Conservation (phyloP, 2,113 vertebrate species). For the Callocephalon fimbriatum region DNA sequence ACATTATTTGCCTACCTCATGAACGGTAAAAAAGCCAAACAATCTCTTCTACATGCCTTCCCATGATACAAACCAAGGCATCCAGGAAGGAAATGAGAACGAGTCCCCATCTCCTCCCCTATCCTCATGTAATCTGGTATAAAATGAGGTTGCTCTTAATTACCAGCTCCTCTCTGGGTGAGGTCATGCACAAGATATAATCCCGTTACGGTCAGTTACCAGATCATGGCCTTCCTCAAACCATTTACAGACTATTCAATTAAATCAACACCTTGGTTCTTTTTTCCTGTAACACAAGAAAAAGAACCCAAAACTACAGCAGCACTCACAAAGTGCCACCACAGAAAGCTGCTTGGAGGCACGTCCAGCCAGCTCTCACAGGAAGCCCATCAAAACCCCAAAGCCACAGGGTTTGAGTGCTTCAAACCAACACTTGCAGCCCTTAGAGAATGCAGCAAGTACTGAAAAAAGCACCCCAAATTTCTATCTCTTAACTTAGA, state of each 20-base stretch:
- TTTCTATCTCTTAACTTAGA: not conserved
- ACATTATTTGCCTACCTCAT: not conserved
- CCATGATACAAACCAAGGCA: not conserved
- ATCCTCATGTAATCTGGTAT: not conserved
- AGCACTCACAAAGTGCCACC: accelerated
- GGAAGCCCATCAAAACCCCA: not conserved
- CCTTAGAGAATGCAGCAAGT: not conserved
- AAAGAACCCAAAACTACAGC: not conserved
- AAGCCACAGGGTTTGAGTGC: not conserved
- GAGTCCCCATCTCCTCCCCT: not conserved
- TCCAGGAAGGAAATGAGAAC: not conserved
- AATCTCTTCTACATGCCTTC: not conserved
- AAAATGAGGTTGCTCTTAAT: not conserved
- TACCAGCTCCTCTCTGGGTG: not conserved
- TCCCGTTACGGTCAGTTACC: not conserved
- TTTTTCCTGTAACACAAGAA: not conserved
- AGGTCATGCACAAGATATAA: not conserved
- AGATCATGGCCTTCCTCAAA: not conserved
- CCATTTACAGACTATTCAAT: not conserved
- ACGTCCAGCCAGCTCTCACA: not conserved
- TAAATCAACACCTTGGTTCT: not conserved
- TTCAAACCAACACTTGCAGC: not conserved
- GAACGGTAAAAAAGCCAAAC: not conserved
- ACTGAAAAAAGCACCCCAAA: not conserved
- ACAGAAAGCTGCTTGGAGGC: not conserved